phyloP scores from a whole-genome alignment of 2,797 vertebrate genomes.

The Hemibagrus guttatus region DNA sequence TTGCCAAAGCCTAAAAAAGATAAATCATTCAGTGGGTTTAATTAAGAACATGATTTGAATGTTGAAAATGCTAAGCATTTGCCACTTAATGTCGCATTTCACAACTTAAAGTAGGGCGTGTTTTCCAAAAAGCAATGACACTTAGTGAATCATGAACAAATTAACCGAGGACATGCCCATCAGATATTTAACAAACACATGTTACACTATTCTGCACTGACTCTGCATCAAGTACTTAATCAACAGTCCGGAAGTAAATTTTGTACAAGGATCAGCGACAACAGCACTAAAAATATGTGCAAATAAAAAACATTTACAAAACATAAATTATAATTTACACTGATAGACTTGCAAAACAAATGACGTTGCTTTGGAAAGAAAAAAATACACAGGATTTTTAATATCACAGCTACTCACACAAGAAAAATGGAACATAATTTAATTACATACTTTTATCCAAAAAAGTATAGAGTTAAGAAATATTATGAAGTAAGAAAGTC shows the following conservation, averaged over 20 bases:
- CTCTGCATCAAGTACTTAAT: background rate
- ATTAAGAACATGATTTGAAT: slow-evolving; percentile 26
- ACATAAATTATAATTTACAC: background rate
- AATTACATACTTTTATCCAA: background rate
- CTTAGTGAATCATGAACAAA: background rate
- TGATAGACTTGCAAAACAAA: background rate
- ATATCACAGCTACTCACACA: background rate
- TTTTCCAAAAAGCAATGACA: background rate
- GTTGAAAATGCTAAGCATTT: slow-evolving; percentile 4
- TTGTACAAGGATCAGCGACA: background rate
- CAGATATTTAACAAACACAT: background rate
- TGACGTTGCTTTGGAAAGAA: background rate
- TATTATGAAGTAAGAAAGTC: background rate
- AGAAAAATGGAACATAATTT: background rate
- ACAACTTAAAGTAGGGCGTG: background rate
- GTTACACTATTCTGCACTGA: background rate
- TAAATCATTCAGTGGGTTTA: slow-evolving; percentile 45
- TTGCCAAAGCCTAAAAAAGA: slow-evolving; percentile 85
- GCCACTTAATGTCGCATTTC: slow-evolving; percentile 16
- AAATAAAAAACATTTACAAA: background rate
- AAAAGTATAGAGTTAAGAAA: background rate
- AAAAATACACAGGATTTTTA: background rate
- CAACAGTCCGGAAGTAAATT: background rate
- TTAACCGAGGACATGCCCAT: background rate
- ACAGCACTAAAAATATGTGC: background rate